Conservation (phyloP, 1,140 invertebrate species). For the Polypedilum vanderplanki region DNA sequence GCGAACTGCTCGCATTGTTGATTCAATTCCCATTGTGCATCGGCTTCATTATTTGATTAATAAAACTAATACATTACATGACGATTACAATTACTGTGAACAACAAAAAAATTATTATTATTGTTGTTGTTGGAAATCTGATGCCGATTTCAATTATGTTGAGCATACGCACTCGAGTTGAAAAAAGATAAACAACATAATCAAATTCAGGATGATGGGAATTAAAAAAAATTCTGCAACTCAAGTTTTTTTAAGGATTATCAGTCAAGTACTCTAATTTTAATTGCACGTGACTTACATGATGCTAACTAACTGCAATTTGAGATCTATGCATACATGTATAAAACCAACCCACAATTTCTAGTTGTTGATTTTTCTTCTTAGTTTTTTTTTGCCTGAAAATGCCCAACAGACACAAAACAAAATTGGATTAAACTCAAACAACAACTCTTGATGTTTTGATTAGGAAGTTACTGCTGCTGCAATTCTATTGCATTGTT, state of each 20-base stretch:
- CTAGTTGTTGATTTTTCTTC: background rate
- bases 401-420: background rate
- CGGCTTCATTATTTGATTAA: slow-evolving; percentile 28
- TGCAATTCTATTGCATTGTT: no score
- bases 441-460: slow-evolving; percentile 13
- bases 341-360: background rate
- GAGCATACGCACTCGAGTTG: background rate
- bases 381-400: no score
- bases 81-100: background rate
- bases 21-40: slow-evolving; percentile 1
- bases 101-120: background rate
- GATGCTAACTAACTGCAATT: background rate
- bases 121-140: slow-evolving; percentile 22
- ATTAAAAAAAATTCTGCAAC: background rate
- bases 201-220: slow-evolving; percentile 10
- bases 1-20: background rate
- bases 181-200: background rate
- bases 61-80: background rate
- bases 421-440: background rate
- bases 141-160: slow-evolving; percentile 25
- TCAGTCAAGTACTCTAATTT: slow-evolving; percentile 27
- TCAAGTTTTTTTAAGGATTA: background rate
- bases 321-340: background rate
- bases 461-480: background rate
- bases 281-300: slow-evolving; percentile 26